A percentile compares a stretch with the other conserved stretches of the same genome.
Conservation (phyloP, 1,140 invertebrate genomes). For the Onthophagus taurus region DNA sequence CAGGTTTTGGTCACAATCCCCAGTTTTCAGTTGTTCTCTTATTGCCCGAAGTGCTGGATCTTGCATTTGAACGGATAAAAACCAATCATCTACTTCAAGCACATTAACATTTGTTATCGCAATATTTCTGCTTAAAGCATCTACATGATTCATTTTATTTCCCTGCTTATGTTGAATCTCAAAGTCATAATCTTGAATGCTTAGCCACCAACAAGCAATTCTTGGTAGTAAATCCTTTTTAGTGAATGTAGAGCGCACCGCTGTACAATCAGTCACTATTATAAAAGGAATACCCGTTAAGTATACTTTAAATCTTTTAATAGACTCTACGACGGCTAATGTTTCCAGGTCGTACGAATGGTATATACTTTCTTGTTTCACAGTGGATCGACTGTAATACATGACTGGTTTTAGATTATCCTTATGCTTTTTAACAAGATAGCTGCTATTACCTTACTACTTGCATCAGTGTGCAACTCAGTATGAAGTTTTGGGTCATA, state of each 20-base stretch:
- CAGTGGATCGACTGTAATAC: conserved; percentile 2
- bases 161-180: conserved; percentile 11
- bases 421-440: conserved; percentile 19
- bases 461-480: conserved; percentile 33
- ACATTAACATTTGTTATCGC: no score
- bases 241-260: conserved; percentile 17
- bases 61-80: not conserved
- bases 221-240: conserved; percentile 11
- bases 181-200: conserved; percentile 22
- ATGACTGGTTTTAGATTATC: not conserved
- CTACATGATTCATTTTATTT: not conserved
- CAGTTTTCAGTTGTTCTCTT: not conserved
- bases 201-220: conserved; percentile 21
- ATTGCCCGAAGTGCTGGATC: not conserved
- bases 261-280: conserved; percentile 32
- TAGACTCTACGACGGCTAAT: conserved; percentile 16
- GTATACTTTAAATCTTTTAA: conserved; percentile 27
- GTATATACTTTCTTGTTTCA: not conserved
- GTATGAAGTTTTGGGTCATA: conserved; percentile 18
- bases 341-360: conserved; percentile 22
- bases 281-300: conserved; percentile 32
- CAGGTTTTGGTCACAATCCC: not conserved
- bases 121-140: not conserved
- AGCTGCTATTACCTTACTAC: conserved; percentile 26
- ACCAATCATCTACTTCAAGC: not conserved